Conservation (phyloP, 2,888 invertebrate species). For the Chymomyza procnemis region DNA sequence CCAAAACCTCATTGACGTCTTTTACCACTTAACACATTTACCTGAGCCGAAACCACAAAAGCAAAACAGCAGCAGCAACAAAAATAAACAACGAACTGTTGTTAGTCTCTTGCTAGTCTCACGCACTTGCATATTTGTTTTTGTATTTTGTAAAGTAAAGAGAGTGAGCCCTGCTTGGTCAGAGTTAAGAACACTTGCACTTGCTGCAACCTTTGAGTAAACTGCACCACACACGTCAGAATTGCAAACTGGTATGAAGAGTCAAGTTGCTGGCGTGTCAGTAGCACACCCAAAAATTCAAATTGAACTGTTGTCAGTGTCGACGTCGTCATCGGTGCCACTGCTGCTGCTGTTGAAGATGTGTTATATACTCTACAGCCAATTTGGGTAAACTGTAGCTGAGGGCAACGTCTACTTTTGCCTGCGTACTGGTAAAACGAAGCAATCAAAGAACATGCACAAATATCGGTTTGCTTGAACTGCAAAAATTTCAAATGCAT, state of each 20-base stretch:
- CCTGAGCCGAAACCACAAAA: neutral
- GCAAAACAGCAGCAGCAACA: neutral
- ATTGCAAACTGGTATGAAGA: neutral
- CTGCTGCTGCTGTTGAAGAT: neutral
- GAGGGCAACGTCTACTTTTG: too few relatives aligned
- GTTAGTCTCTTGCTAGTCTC: neutral
- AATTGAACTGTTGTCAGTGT: constrained; percentile 1
- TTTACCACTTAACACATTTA: neutral
- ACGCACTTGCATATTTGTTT: constrained; percentile 2
- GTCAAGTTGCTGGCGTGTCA: neutral
- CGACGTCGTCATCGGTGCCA: neutral
- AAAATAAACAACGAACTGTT: neutral
- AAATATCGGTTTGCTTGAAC: too few relatives aligned
- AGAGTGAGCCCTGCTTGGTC: neutral
- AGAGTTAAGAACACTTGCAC: neutral
- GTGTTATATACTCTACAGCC: too few relatives aligned
- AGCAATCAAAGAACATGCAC: too few relatives aligned
- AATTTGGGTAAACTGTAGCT: too few relatives aligned
- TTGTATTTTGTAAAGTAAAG: neutral
- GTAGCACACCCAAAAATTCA: constrained; percentile 4
- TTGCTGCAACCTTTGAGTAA: neutral
- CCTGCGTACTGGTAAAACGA: too few relatives aligned
- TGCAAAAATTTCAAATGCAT: too few relatives aligned
- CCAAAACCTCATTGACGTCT: neutral
- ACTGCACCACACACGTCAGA: constrained; percentile 1